These are phyloP conservation scores for Marronus borbonicus DNA, from an alignment of 2,888 invertebrate species.

Conservation along the genomic window DNA sequence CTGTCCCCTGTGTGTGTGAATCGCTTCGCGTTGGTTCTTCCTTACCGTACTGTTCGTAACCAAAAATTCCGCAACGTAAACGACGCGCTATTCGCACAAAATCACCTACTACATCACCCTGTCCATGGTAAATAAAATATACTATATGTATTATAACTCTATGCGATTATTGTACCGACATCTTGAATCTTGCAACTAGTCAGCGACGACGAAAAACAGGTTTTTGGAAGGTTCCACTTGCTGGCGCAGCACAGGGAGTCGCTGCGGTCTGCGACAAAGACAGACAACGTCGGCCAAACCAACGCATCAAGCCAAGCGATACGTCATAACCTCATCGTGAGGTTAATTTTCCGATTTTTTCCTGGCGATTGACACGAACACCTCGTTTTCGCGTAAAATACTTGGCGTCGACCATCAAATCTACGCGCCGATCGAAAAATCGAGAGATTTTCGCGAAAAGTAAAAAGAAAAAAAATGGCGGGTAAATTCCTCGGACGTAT, in stretches of 20 bases:
- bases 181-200: constrained; percentile 44
- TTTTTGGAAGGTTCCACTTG: constrained; percentile 44
- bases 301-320: constrained; percentile 5
- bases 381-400: not conserved
- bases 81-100: constrained; percentile 25
- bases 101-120: constrained; percentile 44
- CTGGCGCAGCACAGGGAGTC: constrained; percentile 36
- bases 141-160: constrained; percentile 46
- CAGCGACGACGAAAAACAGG: constrained; percentile 38
- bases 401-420: not conserved
- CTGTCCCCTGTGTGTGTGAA: not conserved
- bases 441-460: not conserved
- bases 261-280: constrained; percentile 28
- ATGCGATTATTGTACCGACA: constrained; percentile 45
- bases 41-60: constrained; percentile 17
- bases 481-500: constrained; percentile 22
- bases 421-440: not conserved
- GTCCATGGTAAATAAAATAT: constrained; percentile 45
- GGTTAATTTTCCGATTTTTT: constrained; percentile 9
- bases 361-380: constrained; percentile 29
- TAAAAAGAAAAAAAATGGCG: constrained; percentile 26
- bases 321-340: constrained; percentile 26
- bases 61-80: constrained; percentile 21
- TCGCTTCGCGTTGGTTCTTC: constrained; percentile 9
- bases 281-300: constrained; percentile 18